Conservation (phyloP, 35 echinoderm and acorn worm genomes). For the Strongylocentrotus purpuratus region DNA sequence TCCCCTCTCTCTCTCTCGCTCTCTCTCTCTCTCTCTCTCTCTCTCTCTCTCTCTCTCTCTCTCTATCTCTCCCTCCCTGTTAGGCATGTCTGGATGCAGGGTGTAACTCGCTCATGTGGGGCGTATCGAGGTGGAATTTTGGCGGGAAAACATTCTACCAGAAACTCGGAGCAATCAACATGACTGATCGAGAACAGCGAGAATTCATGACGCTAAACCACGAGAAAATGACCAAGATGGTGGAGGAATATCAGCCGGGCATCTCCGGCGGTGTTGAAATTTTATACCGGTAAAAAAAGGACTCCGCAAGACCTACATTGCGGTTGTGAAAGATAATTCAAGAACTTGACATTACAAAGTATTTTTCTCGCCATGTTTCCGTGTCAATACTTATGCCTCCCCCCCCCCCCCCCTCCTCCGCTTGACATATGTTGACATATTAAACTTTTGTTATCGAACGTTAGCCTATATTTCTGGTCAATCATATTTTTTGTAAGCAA, state of each 20-base stretch:
- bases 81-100: conserved; percentile 33
- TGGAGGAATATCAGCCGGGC: neutral
- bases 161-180: conserved; percentile 34
- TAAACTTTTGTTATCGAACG: too few species aligned
- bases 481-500: too few species aligned
- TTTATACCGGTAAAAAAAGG: neutral
- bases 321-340: too few species aligned
- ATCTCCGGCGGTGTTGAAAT: conserved; percentile 9
- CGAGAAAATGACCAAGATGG: neutral
- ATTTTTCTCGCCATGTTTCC: too few species aligned
- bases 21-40: too few species aligned
- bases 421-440: too few species aligned
- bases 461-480: too few species aligned
- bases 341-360: neutral
- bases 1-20: too few species aligned
- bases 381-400: too few species aligned
- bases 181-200: conserved; percentile 18
- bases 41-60: too few species aligned
- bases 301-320: neutral
- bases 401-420: too few species aligned
- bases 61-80: too few species aligned
- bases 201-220: conserved; percentile 38
- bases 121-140: conserved; percentile 25
- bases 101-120: conserved; percentile 24
- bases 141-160: conserved; percentile 36